phyloP scores from a whole-genome alignment of 2,113 vertebrate species.

The Lethenteron reissneri region DNA sequence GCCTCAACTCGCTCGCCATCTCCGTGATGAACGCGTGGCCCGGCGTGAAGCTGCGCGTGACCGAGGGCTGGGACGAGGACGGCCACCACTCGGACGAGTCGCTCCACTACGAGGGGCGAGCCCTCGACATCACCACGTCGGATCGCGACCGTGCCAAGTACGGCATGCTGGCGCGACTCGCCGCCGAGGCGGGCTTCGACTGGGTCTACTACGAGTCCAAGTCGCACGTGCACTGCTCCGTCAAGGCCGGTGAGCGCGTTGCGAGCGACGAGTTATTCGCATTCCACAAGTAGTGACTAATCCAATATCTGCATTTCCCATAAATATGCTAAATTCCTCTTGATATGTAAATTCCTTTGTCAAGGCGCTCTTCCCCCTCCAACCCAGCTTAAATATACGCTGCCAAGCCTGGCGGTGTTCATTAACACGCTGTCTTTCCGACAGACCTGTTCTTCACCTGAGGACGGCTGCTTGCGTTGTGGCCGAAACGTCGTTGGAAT shows the following conservation, averaged over 20 bases:
- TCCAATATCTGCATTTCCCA: too few relatives aligned
- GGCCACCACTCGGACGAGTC: constrained; percentile 3
- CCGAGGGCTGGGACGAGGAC: constrained; percentile 4
- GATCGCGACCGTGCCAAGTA: constrained; percentile 3
- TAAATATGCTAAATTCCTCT: too few relatives aligned
- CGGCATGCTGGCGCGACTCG: constrained; percentile 3
- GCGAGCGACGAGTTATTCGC: too few relatives aligned
- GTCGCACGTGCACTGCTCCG: constrained; percentile 4
- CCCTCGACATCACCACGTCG: constrained; percentile 4
- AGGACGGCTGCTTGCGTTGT: too few relatives aligned
- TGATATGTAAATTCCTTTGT: too few relatives aligned
- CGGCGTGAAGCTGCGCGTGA: constrained; percentile 5
- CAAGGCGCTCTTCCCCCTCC: too few relatives aligned
- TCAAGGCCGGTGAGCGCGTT: background rate
- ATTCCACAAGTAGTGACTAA: too few relatives aligned
- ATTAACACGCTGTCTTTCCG: too few relatives aligned
- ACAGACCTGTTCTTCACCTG: too few relatives aligned
- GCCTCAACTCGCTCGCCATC: constrained; percentile 5
- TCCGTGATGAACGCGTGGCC: constrained; percentile 4
- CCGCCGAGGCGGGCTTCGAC: background rate
- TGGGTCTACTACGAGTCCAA: constrained; percentile 6
- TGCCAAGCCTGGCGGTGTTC: too few relatives aligned
- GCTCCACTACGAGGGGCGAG: background rate
- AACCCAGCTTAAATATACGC: too few relatives aligned
- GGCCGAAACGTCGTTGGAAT: too few relatives aligned